Percentiles rank a stretch among this genome's conserved stretches.
Conservation (phyloP, 2,113 vertebrate genomes). For the Megaceryle maxima region DNA sequence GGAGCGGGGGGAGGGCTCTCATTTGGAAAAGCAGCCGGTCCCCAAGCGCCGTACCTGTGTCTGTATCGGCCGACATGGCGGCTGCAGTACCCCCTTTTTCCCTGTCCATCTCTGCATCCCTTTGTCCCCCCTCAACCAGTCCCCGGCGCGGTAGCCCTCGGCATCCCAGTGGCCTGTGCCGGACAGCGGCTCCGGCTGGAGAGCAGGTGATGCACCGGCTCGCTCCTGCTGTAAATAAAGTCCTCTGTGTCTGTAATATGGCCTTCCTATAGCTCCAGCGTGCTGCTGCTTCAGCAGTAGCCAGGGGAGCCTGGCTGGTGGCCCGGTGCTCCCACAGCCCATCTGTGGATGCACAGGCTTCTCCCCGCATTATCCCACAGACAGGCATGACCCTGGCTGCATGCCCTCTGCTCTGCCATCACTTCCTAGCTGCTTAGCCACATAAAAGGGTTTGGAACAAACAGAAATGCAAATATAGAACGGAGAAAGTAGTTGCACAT, state of each 20-base stretch:
- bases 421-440: neutral
- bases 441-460: neutral
- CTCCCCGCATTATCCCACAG: accelerated
- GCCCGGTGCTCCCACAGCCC: neutral
- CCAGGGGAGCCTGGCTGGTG: neutral
- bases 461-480: neutral
- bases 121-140: accelerated
- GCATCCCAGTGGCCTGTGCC: neutral
- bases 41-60: neutral
- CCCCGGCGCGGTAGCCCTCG: no score
- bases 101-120: neutral
- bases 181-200: neutral
- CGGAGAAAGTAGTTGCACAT: neutral
- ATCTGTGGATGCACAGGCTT: accelerated
- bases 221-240: neutral
- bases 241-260: neutral
- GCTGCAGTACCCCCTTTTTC: neutral
- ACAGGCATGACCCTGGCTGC: accelerated
- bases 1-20: no score
- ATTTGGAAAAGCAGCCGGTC: neutral
- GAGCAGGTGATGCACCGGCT: neutral
- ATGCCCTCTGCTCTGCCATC: neutral
- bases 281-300: accelerated
- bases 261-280: accelerated
- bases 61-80: accelerated